phyloP scores from a whole-genome alignment of 1,140 invertebrate genomes.

The Papilio xuthus region DNA sequence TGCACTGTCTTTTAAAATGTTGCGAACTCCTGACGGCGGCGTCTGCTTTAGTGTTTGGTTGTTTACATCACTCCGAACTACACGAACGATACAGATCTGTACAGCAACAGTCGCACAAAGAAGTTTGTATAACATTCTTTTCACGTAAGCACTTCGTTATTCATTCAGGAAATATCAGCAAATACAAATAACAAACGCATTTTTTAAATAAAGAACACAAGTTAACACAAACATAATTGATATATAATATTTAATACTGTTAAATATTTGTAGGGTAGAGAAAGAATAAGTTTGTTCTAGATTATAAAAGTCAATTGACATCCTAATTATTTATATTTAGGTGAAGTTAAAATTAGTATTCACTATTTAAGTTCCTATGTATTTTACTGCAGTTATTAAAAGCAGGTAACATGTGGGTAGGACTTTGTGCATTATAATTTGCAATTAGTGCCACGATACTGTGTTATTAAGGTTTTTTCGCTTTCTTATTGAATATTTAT shows the following conservation, averaged over 20 bases:
- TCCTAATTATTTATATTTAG: too few species aligned
- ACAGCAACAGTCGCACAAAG: slow-evolving; percentile 31
- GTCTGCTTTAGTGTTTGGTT: slow-evolving; percentile 53
- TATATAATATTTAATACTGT: not conserved
- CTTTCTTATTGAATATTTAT: slow-evolving; percentile 74
- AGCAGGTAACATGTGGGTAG: slow-evolving; percentile 40
- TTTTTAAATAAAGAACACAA: not conserved
- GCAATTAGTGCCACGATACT: slow-evolving; percentile 70
- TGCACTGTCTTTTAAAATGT: slow-evolving; percentile 47
- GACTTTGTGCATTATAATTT: slow-evolving; percentile 66
- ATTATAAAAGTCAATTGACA: too few species aligned
- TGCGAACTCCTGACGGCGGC: slow-evolving; percentile 36
- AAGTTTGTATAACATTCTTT: slow-evolving; percentile 1
- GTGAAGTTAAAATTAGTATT: slow-evolving; percentile 15
- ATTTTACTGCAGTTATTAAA: slow-evolving; percentile 42
- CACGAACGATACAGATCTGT: slow-evolving; percentile 48
- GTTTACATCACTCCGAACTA: slow-evolving; percentile 53
- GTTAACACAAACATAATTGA: not conserved
- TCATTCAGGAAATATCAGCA: not conserved
- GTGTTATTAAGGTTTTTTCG: slow-evolving; percentile 57
- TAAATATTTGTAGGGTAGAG: slow-evolving; percentile 10
- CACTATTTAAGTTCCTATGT: not conserved
- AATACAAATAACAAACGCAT: not conserved
- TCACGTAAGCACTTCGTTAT: not conserved
- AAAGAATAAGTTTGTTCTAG: too few species aligned